phyloP scores from a whole-genome alignment of 2,113 vertebrate genomes.

The Melanocharis versteri region DNA sequence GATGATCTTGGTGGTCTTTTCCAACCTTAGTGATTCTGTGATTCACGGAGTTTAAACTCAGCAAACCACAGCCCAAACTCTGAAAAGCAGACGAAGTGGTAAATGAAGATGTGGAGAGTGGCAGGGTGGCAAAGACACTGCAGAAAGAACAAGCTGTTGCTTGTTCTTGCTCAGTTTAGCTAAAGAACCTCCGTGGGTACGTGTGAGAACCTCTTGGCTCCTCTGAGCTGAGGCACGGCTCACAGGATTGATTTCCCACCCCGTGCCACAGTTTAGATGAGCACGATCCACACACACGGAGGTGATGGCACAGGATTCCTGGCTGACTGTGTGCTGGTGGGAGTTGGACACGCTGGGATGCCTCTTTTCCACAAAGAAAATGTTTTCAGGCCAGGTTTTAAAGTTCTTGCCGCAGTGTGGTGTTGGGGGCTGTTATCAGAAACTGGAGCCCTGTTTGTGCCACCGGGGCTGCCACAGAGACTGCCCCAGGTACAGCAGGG shows the following conservation, averaged over 20 bases:
- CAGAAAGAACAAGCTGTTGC: neutral
- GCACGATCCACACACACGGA: neutral
- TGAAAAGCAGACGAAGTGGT: neutral
- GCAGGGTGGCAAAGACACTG: neutral
- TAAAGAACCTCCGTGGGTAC: neutral
- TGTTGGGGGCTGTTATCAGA: no score
- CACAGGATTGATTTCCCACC: neutral
- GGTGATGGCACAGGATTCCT: neutral
- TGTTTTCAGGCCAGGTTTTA: neutral
- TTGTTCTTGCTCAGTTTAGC: neutral
- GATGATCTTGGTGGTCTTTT: neutral
- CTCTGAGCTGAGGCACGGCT: neutral
- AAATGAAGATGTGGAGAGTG: neutral
- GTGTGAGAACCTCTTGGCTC: neutral
- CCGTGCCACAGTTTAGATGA: neutral
- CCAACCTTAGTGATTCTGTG: neutral
- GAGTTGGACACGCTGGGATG: neutral
- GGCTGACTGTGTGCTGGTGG: neutral
- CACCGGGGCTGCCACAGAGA: accelerated
- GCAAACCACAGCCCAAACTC: neutral
- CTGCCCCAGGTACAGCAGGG: neutral
- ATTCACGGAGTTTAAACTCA: neutral
- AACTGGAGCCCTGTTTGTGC: neutral
- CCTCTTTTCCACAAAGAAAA: neutral
- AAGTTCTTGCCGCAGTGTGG: neutral